Evolutionary conservation across 2,888 invertebrate species (phyloP).

Genomic region (Ectemnius cavifrons): DNA sequence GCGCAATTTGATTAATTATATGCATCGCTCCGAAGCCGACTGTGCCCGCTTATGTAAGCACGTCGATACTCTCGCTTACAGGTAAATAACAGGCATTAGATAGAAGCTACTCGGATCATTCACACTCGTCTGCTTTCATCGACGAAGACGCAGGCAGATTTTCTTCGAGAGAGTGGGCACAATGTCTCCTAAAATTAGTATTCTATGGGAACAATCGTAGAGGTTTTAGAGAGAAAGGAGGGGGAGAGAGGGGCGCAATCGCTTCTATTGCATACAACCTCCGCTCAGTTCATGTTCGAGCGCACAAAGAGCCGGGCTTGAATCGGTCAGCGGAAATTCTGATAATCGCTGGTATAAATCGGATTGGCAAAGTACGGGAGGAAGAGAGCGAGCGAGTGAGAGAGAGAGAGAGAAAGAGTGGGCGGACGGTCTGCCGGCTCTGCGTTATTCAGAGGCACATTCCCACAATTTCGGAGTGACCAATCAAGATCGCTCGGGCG

Average conservation of each 20-base stretch:
- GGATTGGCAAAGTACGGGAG: slow-evolving; percentile 41
- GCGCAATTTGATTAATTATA: slow-evolving; percentile 52
- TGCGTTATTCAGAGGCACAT: slow-evolving; percentile 53
- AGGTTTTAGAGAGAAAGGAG: too few relatives aligned
- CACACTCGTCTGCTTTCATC: neutral
- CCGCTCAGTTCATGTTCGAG: too few relatives aligned
- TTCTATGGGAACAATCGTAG: too few relatives aligned
- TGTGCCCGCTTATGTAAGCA: slow-evolving; percentile 34
- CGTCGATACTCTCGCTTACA: slow-evolving; percentile 35
- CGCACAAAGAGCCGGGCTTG: slow-evolving; percentile 36
- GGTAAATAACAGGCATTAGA: slow-evolving; percentile 34
- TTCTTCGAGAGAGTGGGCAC: too few relatives aligned
- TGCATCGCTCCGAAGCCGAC: slow-evolving; percentile 26
- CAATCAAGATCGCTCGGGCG: slow-evolving; percentile 60
- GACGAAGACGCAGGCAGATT: neutral
- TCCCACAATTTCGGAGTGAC: slow-evolving; percentile 66
- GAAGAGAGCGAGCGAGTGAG: slow-evolving; percentile 13
- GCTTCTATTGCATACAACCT: too few relatives aligned
- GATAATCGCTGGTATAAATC: slow-evolving; percentile 39
- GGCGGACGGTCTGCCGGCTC: slow-evolving; percentile 45
- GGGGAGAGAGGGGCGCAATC: too few relatives aligned
- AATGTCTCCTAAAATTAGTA: too few relatives aligned
- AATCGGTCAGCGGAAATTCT: slow-evolving; percentile 46
- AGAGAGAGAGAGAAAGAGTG: slow-evolving; percentile 40
- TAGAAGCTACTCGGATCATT: neutral